Conservation (phyloP, 2,888 invertebrate genomes). For the Ophioninae sp. region DNA sequence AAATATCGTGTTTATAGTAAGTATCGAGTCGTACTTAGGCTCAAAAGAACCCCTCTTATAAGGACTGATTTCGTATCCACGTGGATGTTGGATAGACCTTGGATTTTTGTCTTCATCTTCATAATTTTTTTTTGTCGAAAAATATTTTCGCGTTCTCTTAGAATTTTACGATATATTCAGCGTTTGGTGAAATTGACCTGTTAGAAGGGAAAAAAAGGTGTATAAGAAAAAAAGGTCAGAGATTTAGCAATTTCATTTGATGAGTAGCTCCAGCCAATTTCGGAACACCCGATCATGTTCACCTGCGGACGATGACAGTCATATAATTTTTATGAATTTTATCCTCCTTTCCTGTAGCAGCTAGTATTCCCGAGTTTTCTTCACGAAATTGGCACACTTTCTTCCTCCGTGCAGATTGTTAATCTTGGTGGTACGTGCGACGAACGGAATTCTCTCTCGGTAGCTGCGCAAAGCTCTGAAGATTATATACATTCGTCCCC, state of each 20-base stretch:
- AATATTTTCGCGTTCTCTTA: too few species aligned
- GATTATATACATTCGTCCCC: neutral
- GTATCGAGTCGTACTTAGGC: too few species aligned
- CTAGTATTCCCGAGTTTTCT: slow-evolving; percentile 37
- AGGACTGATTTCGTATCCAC: too few species aligned
- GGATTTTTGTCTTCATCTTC: too few species aligned
- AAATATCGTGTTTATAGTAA: too few species aligned
- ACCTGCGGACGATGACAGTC: slow-evolving; percentile 57
- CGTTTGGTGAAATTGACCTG: neutral
- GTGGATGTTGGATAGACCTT: too few species aligned
- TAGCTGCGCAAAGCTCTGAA: slow-evolving; percentile 37
- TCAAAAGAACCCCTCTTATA: too few species aligned
- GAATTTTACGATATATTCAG: neutral
- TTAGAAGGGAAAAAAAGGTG: neutral
- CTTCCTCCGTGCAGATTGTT: slow-evolving; percentile 35
- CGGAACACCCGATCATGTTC: slow-evolving; percentile 51
- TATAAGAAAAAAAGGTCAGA: slow-evolving; percentile 18
- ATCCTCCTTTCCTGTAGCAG: slow-evolving; percentile 19
- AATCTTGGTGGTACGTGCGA: slow-evolving; percentile 18
- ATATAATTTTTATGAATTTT: slow-evolving; percentile 62
- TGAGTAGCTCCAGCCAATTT: slow-evolving; percentile 50
- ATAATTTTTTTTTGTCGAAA: too few species aligned
- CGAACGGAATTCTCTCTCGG: slow-evolving; percentile 36
- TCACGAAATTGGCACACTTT: slow-evolving; percentile 51
- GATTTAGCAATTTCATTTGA: slow-evolving; percentile 50